phyloP scores from a whole-genome alignment of 2,797 vertebrate genomes.

The Urosaurus nigricauda region DNA sequence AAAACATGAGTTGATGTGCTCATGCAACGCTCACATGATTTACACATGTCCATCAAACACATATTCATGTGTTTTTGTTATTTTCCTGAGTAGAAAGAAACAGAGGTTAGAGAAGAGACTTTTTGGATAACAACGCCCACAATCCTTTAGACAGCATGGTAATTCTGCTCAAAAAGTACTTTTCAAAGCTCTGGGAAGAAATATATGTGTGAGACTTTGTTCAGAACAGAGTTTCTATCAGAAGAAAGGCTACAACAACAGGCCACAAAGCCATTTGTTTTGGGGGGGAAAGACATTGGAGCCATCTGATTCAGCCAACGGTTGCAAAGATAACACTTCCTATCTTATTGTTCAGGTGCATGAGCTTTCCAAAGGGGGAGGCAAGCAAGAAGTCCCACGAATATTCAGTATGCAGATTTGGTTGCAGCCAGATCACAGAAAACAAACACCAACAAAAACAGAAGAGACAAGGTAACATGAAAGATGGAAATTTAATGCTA shows the following conservation, averaged over 20 bases:
- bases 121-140: no score
- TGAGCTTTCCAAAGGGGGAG: slow-evolving; percentile 37
- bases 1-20: background rate
- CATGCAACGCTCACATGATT: background rate
- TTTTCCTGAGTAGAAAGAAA: background rate
- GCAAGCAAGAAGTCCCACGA: slow-evolving; percentile 39
- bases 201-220: background rate
- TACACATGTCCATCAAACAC: background rate
- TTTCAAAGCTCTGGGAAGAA: no score
- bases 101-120: no score
- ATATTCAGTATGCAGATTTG: slow-evolving; percentile 49
- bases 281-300: slow-evolving; percentile 24
- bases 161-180: no score
- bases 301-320: background rate
- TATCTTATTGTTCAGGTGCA: slow-evolving; percentile 40
- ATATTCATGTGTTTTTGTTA: background rate
- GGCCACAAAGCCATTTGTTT: slow-evolving; percentile 10
- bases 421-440: slow-evolving; percentile 31
- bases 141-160: no score
- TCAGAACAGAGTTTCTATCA: background rate
- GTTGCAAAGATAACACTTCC: background rate
- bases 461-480: slow-evolving; percentile 65
- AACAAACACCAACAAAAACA: slow-evolving; percentile 63
- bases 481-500: slow-evolving; percentile 70
- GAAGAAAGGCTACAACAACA: slow-evolving; percentile 18